Conservation (phyloP, 2,888 invertebrate species). For the Meiosimyza platycephala region DNA sequence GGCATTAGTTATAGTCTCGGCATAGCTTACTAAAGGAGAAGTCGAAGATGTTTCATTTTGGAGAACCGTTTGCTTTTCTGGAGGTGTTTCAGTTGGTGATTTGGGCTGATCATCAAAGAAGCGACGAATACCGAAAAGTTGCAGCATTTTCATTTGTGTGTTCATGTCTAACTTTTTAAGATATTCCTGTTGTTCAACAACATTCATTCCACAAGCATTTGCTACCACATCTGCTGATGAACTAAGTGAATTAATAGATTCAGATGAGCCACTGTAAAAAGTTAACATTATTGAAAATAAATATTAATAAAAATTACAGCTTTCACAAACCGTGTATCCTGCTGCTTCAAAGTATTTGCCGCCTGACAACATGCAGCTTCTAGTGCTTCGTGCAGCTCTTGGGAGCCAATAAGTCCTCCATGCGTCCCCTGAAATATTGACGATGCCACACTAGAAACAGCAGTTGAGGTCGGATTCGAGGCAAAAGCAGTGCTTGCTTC, state of each 20-base stretch:
- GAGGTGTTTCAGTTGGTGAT: slow-evolving; percentile 66
- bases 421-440: slow-evolving; percentile 46
- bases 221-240: slow-evolving; percentile 46
- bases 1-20: slow-evolving; percentile 38
- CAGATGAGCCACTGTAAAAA: slow-evolving; percentile 45
- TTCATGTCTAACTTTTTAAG: slow-evolving; percentile 51
- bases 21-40: slow-evolving; percentile 32
- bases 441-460: slow-evolving; percentile 43
- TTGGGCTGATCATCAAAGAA: slow-evolving; percentile 67
- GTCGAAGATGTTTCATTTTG: slow-evolving; percentile 14
- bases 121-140: slow-evolving; percentile 62
- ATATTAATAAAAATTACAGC: background rate
- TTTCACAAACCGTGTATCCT: slow-evolving; percentile 46
- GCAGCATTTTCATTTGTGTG: slow-evolving; percentile 61
- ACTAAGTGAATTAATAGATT: slow-evolving; percentile 52
- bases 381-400: slow-evolving; percentile 53
- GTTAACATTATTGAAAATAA: background rate
- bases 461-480: slow-evolving; percentile 44
- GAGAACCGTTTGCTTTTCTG: slow-evolving; percentile 50
- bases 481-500: slow-evolving; percentile 10
- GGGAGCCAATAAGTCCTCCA: slow-evolving; percentile 48
- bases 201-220: slow-evolving; percentile 47
- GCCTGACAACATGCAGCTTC: slow-evolving; percentile 54
- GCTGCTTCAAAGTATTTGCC: slow-evolving; percentile 46
- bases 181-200: slow-evolving; percentile 52